Evolutionary conservation across 2,797 vertebrate genomes (phyloP), one percentile per base, ranked within the genome.

Genomic region (Naso thynnoides): DNA sequence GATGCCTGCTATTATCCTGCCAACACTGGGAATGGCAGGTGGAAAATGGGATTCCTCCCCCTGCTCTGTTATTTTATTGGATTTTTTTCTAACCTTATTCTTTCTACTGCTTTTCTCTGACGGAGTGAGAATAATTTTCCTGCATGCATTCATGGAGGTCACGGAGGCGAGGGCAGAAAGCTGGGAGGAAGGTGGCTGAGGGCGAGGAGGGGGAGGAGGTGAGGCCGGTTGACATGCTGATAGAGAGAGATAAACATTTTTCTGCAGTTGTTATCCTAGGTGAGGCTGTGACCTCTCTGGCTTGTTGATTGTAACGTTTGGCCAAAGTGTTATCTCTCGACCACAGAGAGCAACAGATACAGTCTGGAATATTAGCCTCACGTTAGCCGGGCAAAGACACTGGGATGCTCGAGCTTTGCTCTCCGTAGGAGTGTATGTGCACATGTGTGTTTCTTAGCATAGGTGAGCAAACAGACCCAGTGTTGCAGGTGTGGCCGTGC

Each of bases 21-120:
- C 87, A 82, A 66, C 73, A 72, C 79, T 60, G 74, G 81, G 83
- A 86, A 89, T 81, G 88, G 76, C 88, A 86, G 86, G 70, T 86
- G 86, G 85, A 92, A 86, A 89, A 90, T 89, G 81, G 83, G 75
- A 90, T 91, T 91, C 84, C 76, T 76, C 83, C 81, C 84, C 73
- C 83, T 81, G 70, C 59, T 74, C 70, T 70, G 67, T 72, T 79
- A 72, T 86, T 82, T 60, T 78, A 86, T 86, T 87, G 63, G 70
- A 79, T 82, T 76, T 79, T 81, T 78, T 67, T 14, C 48, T 21
- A 16, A 16, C 27, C 4, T 42, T 58, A 5, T 59, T 63, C 50
- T 68, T 78, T 70, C 38, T 67, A 24, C 66, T 41, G 68, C 59
- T 10, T 79, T 78, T 76, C 31, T 63, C 26, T 29, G 79, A 83